Evolutionary conservation across 1,140 invertebrate genomes (phyloP).

Genomic region (Ruditapes philippinarum): DNA sequence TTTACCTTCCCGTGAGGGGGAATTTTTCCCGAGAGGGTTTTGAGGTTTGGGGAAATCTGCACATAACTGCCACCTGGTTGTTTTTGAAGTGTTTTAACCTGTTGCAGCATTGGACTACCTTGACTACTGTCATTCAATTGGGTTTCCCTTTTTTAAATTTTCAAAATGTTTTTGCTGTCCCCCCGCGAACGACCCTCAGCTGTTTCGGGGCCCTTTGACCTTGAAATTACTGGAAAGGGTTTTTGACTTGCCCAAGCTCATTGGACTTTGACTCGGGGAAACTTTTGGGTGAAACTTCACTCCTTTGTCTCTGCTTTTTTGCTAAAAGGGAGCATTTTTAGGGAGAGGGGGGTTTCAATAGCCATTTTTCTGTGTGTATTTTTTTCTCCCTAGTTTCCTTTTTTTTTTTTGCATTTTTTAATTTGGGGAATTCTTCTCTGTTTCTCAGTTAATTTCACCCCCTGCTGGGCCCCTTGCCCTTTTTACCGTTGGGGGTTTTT

Average conservation of each 20-base stretch:
- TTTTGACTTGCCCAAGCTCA: slow-evolving; percentile 57
- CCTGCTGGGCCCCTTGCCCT: too few relatives aligned
- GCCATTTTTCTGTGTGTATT: slow-evolving; percentile 27
- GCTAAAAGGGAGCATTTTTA: slow-evolving; percentile 6
- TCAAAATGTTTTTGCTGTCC: slow-evolving; percentile 29
- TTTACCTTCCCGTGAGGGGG: slow-evolving; percentile 25
- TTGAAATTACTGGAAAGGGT: slow-evolving; percentile 46
- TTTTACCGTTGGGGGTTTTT: too few relatives aligned
- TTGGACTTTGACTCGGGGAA: slow-evolving; percentile 46
- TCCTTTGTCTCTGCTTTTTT: not conserved
- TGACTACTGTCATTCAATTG: slow-evolving; percentile 35
- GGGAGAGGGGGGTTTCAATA: slow-evolving; percentile 8
- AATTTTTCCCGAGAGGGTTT: slow-evolving; percentile 46
- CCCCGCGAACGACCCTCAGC: slow-evolving; percentile 5
- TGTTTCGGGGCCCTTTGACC: slow-evolving; percentile 6
- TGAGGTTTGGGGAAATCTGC: not conserved
- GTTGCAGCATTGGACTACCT: not conserved
- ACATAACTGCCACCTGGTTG: not conserved
- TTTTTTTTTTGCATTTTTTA: not conserved
- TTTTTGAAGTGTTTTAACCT: not conserved
- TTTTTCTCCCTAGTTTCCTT: not conserved
- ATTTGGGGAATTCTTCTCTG: slow-evolving; percentile 15
- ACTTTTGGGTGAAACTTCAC: not conserved
- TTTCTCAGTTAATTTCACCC: too few relatives aligned
- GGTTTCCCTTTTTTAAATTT: slow-evolving; percentile 45